Percentiles rank a stretch among this genome's conserved stretches.
phyloP scores from a whole-genome alignment of 1,140 invertebrate species.

The Archegozetes longisetosus region DNA sequence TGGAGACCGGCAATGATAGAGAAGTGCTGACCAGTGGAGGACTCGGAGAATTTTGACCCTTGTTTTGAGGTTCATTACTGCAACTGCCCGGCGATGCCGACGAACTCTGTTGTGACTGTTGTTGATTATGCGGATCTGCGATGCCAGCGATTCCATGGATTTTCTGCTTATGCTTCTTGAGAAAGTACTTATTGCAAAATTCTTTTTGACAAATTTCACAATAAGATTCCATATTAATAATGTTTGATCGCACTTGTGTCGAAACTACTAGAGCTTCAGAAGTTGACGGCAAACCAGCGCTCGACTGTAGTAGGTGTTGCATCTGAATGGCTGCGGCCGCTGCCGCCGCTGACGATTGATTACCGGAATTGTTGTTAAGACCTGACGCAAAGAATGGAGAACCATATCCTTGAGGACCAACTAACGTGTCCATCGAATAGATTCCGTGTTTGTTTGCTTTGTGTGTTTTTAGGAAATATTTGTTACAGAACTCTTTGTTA shows the following conservation, averaged over 20 bases:
- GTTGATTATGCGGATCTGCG: conserved; percentile 16
- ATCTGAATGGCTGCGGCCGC: conserved; percentile 3
- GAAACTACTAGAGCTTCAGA: background rate
- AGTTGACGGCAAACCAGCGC: background rate
- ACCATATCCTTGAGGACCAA: background rate
- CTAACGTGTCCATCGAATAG: conserved; percentile 23
- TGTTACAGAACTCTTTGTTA: conserved; percentile 63
- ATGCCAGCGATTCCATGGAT: conserved; percentile 84
- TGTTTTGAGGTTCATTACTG: background rate
- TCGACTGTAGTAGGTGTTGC: background rate
- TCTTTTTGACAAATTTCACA: conserved; percentile 90
- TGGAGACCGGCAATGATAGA: background rate
- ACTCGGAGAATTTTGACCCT: background rate
- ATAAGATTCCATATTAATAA: conserved; percentile 38
- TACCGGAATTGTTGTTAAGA: background rate
- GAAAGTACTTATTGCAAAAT: conserved; percentile 98
- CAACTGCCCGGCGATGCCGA: conserved; percentile 1
- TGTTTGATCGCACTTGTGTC: background rate
- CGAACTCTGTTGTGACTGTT: background rate
- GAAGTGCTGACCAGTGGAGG: no score
- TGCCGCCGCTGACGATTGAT: background rate
- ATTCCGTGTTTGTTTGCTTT: conserved; percentile 89
- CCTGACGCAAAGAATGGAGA: background rate
- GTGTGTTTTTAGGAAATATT: conserved; percentile 97
- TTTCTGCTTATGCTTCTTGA: conserved; percentile 91